phyloP scores from a whole-genome alignment of 2,888 invertebrate species.

The Nesidiocoris tenuis region DNA sequence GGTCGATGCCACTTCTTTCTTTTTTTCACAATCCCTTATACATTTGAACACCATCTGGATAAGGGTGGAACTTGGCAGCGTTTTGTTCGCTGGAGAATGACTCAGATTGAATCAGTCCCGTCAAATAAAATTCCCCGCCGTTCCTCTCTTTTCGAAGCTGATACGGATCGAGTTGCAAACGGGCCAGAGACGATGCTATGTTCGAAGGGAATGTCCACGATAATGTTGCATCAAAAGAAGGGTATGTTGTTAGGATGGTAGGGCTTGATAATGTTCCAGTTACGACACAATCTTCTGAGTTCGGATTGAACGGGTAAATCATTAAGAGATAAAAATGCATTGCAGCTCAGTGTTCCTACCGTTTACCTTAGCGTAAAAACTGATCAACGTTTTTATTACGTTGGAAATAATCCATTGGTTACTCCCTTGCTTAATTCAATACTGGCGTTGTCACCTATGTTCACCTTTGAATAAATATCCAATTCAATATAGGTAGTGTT shows the following conservation, averaged over 20 bases:
- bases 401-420: too few species aligned
- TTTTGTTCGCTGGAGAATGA: slow-evolving; percentile 17
- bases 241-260: not conserved
- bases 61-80: slow-evolving; percentile 21
- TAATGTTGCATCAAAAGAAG: slow-evolving; percentile 7
- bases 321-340: slow-evolving; percentile 22
- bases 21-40: not conserved
- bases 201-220: slow-evolving; percentile 3
- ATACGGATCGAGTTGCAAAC: slow-evolving; percentile 19
- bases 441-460: too few species aligned
- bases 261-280: slow-evolving; percentile 23
- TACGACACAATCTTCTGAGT: slow-evolving; percentile 21
- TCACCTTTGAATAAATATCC: too few species aligned
- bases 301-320: slow-evolving; percentile 22
- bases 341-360: slow-evolving; percentile 18
- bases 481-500: too few species aligned
- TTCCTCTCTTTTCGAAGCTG: slow-evolving; percentile 6
- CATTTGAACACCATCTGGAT: slow-evolving; percentile 7
- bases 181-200: not conserved
- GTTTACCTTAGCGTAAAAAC: too few species aligned
- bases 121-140: slow-evolving; percentile 22
- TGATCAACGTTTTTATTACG: too few species aligned
- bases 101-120: slow-evolving; percentile 26
- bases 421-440: too few species aligned
- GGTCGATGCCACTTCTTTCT: too few species aligned